These are phyloP conservation scores for Bellardia pandia DNA, from an alignment of 2,888 invertebrate species.

Conservation along the genomic window DNA sequence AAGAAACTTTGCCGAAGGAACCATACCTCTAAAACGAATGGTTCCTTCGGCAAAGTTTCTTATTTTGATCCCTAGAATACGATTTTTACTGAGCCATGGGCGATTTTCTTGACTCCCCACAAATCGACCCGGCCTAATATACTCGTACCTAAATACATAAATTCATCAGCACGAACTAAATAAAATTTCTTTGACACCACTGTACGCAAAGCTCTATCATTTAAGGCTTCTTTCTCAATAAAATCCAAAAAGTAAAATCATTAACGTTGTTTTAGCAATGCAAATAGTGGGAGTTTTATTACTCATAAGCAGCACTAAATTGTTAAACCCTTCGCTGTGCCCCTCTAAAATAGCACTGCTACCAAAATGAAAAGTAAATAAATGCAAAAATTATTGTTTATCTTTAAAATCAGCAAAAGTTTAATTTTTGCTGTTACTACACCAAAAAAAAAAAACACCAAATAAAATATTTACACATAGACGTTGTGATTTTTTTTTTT, in stretches of 20 bases:
- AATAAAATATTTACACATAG: background rate
- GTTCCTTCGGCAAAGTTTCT: no score
- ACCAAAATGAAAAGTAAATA: constrained; percentile 13
- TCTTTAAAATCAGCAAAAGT: constrained; percentile 22
- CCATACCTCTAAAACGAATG: no score
- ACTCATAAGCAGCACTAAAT: constrained; percentile 19
- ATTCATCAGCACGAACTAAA: background rate
- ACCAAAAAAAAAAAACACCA: background rate
- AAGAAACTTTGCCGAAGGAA: no score
- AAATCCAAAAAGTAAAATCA: constrained; percentile 32
- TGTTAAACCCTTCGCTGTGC: background rate
- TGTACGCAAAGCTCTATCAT: constrained; percentile 5
- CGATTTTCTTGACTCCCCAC: no score
- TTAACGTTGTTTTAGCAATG: constrained; percentile 4
- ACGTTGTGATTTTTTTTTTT: constrained; percentile 15
- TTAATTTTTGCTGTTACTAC: constrained; percentile 15
- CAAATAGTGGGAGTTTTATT: constrained; percentile 45
- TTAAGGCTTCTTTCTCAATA: constrained; percentile 41
- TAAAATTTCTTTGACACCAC: background rate
- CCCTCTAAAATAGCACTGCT: background rate
- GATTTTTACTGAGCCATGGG: no score
- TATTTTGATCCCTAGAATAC: no score
- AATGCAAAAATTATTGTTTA: constrained; percentile 42
- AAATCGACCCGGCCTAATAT: no score
- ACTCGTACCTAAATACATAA: no score